Evolutionary conservation across 2,888 invertebrate species (phyloP), one percentile per base, ranked within the genome.

Genomic region (Suillia variegata): DNA sequence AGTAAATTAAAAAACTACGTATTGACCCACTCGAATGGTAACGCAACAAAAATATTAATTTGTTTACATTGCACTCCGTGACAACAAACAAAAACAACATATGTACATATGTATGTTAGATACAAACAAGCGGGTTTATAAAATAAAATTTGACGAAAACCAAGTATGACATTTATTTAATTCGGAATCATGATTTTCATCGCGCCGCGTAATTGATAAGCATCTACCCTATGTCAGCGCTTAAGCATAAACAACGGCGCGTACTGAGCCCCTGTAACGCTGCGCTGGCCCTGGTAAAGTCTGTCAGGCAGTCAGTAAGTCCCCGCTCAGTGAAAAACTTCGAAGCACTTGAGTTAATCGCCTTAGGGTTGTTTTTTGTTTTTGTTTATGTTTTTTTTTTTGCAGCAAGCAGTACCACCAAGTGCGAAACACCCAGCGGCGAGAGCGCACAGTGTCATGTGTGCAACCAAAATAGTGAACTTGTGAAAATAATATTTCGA

Each of bases 161-260:
- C 67, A 66, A 75, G 73, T 76, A 71, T 80, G 81, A 79, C 81
- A 76, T 77, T 78, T 76, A 80, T 79, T 80, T 79, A 78, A 80
- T 78, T 78, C 72, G 68, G 70, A 77, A 75, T 77, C 80, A 78
- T 79, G 78, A 79, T 78, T 78, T 76, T 74, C 77, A 74, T 68
- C 75, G 68, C 69, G 67, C 70, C 68, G 65, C 68, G 76, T 73
- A 74, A 78, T 79, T 74, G 80, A 79, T 80, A 77, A 76, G 70
- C 69, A 80, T 80, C 81, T 77, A 64, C 54, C 59, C 26, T 15
- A 20, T n/a, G n/a, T 31, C 12, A 49, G 51, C 38, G 31, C 50
- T 24, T 18, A 20, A 8, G 8, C 12, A 10, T 42, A n/a, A 13
- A 42, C 42, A n/a, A 42, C 13, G 33, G 42, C 26, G 5, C 26